Evolutionary conservation across 2,888 invertebrate genomes (phyloP), one percentile per base, ranked within the genome.

Genomic region (Limenitis camilla): DNA sequence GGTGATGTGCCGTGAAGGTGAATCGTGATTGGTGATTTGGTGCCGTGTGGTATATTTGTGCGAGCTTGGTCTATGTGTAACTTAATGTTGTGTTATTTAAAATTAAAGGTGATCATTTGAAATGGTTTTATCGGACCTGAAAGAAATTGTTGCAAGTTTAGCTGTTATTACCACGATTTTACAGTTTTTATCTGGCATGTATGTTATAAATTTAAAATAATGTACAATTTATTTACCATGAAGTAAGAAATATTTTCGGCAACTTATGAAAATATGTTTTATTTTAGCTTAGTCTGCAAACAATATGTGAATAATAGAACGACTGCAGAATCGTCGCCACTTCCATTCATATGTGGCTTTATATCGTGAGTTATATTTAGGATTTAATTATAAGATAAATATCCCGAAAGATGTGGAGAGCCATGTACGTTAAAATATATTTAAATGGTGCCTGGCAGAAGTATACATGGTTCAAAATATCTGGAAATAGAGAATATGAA

Each of bases 141-240:
- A 69, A 56, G 67, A 70, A 61, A 61, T 76, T 44, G 63, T 86
- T 31, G 76, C 81, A 43, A 67, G 64, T 57, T 60, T 78, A 58
- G 95, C 96, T 35, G 93, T 94, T 42, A 79, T 92, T 55, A 92
- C 93, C 59, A 95, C 96, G 10, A 90, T 96, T 62, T 80, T 94
- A 56, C 95, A 96, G 72, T 96, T 95, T 89, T 84, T 96, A 63
- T 93, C 95, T 55, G 96, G 96, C 84, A 89, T 91, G 96, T 96
- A 90, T 91, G 93, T 91, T 56, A 33, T 50, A 39, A 33, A 43
- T 40, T 50, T 10, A 10, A 49, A n/a, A 8, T 29, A 30, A 49
- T 40, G 7, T 1, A 19, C 29, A n/a, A 50, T 2, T 11, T 39
- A 28, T 35, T 33, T 33, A 30, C 40, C n/a, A n/a, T n/a, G n/a